phyloP scores from a whole-genome alignment of 2,888 invertebrate species.

The Pherbina coryleti region DNA sequence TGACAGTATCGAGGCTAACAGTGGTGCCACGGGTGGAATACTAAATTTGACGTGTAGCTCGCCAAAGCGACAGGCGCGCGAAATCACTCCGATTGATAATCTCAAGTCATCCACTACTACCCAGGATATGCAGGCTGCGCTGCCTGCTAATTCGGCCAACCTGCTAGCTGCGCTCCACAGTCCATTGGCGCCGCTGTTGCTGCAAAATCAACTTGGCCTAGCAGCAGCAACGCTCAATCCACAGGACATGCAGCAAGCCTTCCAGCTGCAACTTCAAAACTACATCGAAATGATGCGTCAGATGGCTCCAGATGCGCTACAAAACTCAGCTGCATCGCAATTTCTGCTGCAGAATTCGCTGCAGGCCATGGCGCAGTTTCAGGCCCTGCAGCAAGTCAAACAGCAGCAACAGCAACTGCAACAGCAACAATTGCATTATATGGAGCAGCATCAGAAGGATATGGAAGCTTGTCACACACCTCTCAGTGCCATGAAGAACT shows the following conservation, averaged over 20 bases:
- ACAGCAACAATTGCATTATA: conserved; percentile 54
- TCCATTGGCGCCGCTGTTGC: conserved; percentile 59
- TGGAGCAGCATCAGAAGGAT: conserved; percentile 44
- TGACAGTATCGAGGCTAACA: neutral
- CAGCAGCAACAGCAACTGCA: conserved; percentile 69
- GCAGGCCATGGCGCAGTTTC: conserved; percentile 86
- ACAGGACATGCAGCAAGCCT: conserved; percentile 65
- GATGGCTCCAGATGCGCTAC: conserved; percentile 60
- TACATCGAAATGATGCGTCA: conserved; percentile 68
- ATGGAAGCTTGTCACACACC: conserved; percentile 42
- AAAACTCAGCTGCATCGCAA: conserved; percentile 72
- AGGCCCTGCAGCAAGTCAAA: conserved; percentile 81
- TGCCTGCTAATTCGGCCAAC: conserved; percentile 40
- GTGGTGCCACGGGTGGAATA: conserved; percentile 51
- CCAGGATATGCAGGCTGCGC: conserved; percentile 29
- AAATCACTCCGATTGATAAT: conserved; percentile 27
- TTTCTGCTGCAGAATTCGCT: conserved; percentile 81
- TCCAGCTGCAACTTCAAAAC: conserved; percentile 67
- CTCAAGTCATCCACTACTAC: neutral
- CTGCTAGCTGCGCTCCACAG: conserved; percentile 58
- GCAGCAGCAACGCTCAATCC: conserved; percentile 54
- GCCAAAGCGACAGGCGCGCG: conserved; percentile 52
- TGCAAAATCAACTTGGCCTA: conserved; percentile 62
- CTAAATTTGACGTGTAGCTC: conserved; percentile 60
- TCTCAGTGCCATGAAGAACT: conserved; percentile 66